Conservation (phyloP, 1,140 invertebrate genomes). For the Drosophila erecta region DNA sequence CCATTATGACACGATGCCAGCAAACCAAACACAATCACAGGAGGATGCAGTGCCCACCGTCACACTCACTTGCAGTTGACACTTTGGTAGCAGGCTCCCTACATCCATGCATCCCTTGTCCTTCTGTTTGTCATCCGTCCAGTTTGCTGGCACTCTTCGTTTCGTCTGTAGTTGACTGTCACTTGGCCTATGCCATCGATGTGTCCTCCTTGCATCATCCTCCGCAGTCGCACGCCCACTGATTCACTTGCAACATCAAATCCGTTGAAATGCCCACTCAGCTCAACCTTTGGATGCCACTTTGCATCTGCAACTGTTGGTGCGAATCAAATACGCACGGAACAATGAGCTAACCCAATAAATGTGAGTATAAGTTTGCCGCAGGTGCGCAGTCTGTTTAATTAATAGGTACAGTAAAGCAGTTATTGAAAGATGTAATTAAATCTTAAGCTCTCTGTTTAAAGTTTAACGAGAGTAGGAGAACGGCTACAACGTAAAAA, state of each 20-base stretch:
- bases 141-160: conserved; percentile 25
- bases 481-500: too few species aligned
- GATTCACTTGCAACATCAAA: conserved; percentile 67
- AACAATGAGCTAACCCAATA: conserved; percentile 38
- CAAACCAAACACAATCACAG: conserved; percentile 78
- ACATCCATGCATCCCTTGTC: conserved; percentile 47
- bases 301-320: conserved; percentile 33
- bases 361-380: conserved; percentile 15
- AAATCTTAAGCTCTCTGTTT: conserved; percentile 9
- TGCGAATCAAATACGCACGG: conserved; percentile 19
- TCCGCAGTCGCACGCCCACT: conserved; percentile 3
- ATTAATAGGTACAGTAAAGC: conserved; percentile 23
- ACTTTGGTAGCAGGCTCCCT: conserved; percentile 59
- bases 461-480: too few species aligned
- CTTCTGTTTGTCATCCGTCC: conserved; percentile 69
- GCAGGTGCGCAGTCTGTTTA: conserved; percentile 2
- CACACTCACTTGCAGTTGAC: conserved; percentile 77
- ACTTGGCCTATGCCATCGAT: conserved; percentile 56
- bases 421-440: conserved; percentile 2
- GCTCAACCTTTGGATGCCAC: conserved; percentile 11
- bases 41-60: conserved; percentile 49
- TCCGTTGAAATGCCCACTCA: conserved; percentile 38
- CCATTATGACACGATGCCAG: conserved; percentile 72
- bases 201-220: background rate
- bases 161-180: conserved; percentile 30